These are phyloP conservation scores for Brachyrhaphis roseni DNA, from an alignment of 2,797 vertebrate species.

Conservation along the genomic window DNA sequence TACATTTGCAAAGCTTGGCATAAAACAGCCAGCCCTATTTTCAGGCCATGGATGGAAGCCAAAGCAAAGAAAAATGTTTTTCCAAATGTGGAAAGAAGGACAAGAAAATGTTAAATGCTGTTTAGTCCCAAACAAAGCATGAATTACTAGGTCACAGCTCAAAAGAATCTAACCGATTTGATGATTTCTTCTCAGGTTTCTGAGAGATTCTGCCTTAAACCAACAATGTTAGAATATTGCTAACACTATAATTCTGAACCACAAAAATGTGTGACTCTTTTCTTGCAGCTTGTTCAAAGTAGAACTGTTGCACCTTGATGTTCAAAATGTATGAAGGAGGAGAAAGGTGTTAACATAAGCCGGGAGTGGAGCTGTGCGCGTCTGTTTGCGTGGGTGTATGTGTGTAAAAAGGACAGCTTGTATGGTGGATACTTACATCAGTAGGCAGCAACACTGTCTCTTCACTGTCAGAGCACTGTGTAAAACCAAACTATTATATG, in stretches of 20 bases:
- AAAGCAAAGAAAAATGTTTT: neutral
- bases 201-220: neutral
- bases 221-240: neutral
- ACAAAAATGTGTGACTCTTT: neutral
- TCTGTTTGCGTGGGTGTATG: neutral
- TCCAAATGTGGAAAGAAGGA: neutral
- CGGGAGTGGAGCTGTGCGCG: neutral
- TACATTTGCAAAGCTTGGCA: constrained; percentile 6
- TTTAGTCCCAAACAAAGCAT: neutral
- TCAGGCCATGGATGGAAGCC: neutral
- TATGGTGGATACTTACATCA: neutral
- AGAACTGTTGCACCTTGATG: neutral
- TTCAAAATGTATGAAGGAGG: constrained; percentile 5
- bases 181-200: neutral
- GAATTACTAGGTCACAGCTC: neutral
- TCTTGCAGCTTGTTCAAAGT: neutral
- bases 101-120: neutral
- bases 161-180: neutral
- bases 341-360: neutral
- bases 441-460: neutral
- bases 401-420: constrained; percentile 5
- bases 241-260: neutral
- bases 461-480: neutral
- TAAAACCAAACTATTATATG: neutral
- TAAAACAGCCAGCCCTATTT: neutral